phyloP scores from a whole-genome alignment of 2,113 vertebrate genomes.

The Gambusia holbrooki region DNA sequence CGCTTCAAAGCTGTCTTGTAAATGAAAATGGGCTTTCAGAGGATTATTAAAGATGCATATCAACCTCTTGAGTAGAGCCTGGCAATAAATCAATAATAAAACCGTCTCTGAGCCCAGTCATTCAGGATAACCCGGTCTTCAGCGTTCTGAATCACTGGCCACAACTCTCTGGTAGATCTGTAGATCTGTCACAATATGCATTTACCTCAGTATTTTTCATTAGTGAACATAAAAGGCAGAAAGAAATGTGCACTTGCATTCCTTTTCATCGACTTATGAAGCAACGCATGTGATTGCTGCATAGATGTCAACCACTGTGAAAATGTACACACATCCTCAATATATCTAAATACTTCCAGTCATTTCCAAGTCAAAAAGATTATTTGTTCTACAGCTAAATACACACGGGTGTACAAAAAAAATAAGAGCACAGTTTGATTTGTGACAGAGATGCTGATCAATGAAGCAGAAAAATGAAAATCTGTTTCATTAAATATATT shows the following conservation, averaged over 20 bases:
- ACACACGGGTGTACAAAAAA: background rate
- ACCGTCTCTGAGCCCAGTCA: conserved; percentile 19
- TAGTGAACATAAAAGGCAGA: background rate
- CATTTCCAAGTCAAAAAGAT: background rate
- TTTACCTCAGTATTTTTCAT: background rate
- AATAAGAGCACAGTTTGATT: background rate
- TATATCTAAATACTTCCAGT: background rate
- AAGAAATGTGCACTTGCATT: background rate
- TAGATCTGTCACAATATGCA: background rate
- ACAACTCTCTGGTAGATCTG: background rate
- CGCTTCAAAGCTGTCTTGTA: conserved; percentile 10
- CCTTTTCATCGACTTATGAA: background rate
- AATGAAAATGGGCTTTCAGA: conserved; percentile 17
- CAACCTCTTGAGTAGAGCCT: conserved; percentile 9
- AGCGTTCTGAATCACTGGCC: conserved; percentile 21
- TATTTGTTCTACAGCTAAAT: background rate
- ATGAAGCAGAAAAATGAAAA: background rate
- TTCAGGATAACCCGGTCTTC: conserved; percentile 3
- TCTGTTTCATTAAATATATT: background rate
- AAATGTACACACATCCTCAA: background rate
- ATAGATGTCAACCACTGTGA: background rate
- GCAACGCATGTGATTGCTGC: background rate
- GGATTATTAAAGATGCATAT: conserved; percentile 13
- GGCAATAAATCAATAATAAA: conserved; percentile 14
- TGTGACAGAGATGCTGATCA: background rate